These are phyloP conservation scores for Pseudomyrmex concolor DNA, from an alignment of 1,140 invertebrate species.

Conservation along the genomic window DNA sequence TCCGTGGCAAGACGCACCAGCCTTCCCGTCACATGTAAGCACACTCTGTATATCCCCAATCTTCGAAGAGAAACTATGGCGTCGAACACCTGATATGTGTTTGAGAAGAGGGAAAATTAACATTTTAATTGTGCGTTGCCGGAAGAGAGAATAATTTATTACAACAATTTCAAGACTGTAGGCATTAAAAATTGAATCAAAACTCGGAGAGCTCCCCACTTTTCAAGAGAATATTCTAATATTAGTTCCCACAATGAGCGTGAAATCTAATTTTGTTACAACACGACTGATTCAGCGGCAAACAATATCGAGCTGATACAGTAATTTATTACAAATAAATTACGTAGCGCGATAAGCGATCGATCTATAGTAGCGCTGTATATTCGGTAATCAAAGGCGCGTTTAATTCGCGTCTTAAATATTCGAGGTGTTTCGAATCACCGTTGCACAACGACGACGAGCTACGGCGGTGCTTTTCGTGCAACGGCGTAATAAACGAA, in stretches of 20 bases:
- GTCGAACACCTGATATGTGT: conserved; percentile 21
- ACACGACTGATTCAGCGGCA: not conserved
- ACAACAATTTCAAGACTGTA: not conserved
- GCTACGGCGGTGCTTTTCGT: conserved; percentile 19
- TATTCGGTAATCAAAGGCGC: not conserved
- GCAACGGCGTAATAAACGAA: conserved; percentile 48
- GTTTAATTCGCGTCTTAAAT: not conserved
- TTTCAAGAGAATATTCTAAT: not conserved
- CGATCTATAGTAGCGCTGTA: conserved; percentile 1
- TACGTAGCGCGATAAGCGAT: not conserved
- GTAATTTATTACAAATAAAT: conserved; percentile 36
- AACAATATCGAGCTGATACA: not conserved
- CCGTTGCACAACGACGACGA: conserved; percentile 35
- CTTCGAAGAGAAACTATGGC: conserved; percentile 20
- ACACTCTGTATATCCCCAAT: conserved; percentile 1
- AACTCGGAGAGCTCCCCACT: too few species aligned
- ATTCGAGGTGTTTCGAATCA: not conserved
- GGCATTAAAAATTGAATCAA: too few species aligned
- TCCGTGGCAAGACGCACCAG: not conserved
- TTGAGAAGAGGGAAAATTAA: conserved; percentile 8
- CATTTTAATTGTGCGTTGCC: not conserved
- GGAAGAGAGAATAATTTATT: not conserved
- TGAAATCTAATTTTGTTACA: not conserved
- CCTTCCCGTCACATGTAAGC: not conserved
- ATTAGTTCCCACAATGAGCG: too few species aligned